Evolutionary conservation across 2,888 invertebrate species (phyloP), one percentile per base, ranked within the genome.

Genomic region (Clivina fossor): DNA sequence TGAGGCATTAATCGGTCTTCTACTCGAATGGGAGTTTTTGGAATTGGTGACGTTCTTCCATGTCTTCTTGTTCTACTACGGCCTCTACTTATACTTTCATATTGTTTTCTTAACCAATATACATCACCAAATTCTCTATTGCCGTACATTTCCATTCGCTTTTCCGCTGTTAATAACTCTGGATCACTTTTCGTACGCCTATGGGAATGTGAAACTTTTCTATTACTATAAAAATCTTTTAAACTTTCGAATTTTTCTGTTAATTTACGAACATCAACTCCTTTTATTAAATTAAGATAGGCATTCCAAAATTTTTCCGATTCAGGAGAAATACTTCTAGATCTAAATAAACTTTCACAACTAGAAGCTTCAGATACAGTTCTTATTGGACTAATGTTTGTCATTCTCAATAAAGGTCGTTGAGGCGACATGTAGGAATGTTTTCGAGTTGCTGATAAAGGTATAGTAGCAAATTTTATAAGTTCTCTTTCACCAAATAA

Each of bases 1-100:
- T 88, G 90, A 0, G 92, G 91, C 90, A 92, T 91, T 60, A 84
- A 84, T 9, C 90, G 80, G 67, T 90, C 86, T 51, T 83, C 83
- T 0, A 81, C 76, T 26, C 82, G 78, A 24, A 88, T 74, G 1
- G 84, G 82, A 26, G 80, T 74, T 30, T 80, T 76, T 5, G 82
- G 82, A 44, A 87, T 83, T 0, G 88, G 87, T 1, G 86, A 82
- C 15, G 74, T 73, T 56, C 76, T 71, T n/a, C 77, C 73, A 1
- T 76, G 76, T 30, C 74, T 70, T 60, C 76, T 68, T 7, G 72
- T 70, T 2, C 80, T 73, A 16, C 76, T 74, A 30, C 82, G 69
- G 1, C 80, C 78, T 22, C 80, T 72, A 1, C 71, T 71, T 3
- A 75, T 73, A 48, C 71, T 71, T 64, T 86, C 85, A 65, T 84